These are phyloP conservation scores for Tetrao urogallus DNA, from an alignment of 2,113 vertebrate genomes.

Conservation along the genomic window DNA sequence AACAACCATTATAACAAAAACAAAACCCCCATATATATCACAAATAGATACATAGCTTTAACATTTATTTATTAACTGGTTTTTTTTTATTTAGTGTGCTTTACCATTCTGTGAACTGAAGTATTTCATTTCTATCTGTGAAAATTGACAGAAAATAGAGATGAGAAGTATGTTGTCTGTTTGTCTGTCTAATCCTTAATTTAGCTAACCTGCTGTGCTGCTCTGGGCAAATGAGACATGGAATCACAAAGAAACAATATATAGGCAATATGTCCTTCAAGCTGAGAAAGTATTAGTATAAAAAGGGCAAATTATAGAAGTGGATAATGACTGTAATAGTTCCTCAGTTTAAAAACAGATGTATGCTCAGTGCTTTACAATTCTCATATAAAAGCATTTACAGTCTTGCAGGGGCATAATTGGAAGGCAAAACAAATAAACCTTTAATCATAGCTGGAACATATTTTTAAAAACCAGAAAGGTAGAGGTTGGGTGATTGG, in stretches of 20 bases:
- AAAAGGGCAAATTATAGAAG: slow-evolving; percentile 40
- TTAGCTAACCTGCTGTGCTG: not conserved
- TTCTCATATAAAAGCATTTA: slow-evolving; percentile 25
- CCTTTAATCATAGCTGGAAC: not conserved
- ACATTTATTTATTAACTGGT: not conserved
- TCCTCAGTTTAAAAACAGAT: slow-evolving; percentile 26
- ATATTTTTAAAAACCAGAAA: not conserved
- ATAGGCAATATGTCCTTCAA: slow-evolving; percentile 18
- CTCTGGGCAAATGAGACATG: not conserved
- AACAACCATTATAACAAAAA: not conserved
- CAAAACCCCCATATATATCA: not conserved
- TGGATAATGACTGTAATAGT: slow-evolving; percentile 25
- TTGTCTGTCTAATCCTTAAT: not conserved
- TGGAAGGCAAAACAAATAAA: slow-evolving; percentile 34
- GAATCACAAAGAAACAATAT: not conserved
- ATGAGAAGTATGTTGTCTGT: not conserved
- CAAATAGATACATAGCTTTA: not conserved
- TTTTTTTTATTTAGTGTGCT: not conserved
- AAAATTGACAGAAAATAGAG: not conserved
- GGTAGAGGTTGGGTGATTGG: not conserved
- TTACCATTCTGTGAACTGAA: not conserved
- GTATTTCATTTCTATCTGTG: not conserved
- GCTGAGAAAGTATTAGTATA: not conserved
- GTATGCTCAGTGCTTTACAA: slow-evolving; percentile 16
- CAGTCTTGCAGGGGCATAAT: slow-evolving; percentile 12